Evolutionary conservation across 2,888 invertebrate species (phyloP).

Genomic region (Caenorhabditis imperialis): DNA sequence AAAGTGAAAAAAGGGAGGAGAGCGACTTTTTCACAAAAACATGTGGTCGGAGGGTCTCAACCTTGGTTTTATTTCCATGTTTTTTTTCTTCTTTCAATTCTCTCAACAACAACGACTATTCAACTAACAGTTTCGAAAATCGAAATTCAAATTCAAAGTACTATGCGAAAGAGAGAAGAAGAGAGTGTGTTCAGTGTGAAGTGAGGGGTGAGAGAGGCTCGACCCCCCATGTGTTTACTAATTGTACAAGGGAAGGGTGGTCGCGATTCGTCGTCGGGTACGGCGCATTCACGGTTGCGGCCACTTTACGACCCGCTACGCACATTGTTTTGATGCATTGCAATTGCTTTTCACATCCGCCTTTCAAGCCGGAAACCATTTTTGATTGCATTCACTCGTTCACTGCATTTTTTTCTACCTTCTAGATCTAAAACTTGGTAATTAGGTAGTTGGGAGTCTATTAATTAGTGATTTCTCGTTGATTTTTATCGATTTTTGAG

Average conservation of each 20-base stretch:
- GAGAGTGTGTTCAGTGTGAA: conserved; percentile 22
- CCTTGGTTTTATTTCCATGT: conserved; percentile 15
- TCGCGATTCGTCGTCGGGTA: conserved; percentile 18
- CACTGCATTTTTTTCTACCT: too few species aligned
- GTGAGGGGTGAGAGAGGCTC: conserved; percentile 20
- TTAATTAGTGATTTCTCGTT: too few species aligned
- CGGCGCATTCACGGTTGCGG: conserved; percentile 29
- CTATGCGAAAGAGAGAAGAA: conserved; percentile 2
- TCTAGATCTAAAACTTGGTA: too few species aligned
- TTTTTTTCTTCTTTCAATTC: conserved; percentile 5
- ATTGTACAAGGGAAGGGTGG: conserved; percentile 44
- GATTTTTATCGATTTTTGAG: too few species aligned
- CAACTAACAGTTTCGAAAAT: not conserved
- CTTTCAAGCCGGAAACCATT: not conserved
- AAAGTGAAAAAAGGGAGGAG: conserved; percentile 19
- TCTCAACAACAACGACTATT: not conserved
- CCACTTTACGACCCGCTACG: conserved; percentile 30
- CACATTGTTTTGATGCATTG: conserved; percentile 9
- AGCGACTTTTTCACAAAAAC: conserved; percentile 29
- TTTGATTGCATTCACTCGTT: too few species aligned
- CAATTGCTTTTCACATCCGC: too few species aligned
- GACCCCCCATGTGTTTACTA: conserved; percentile 46
- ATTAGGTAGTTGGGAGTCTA: too few species aligned
- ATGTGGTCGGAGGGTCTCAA: conserved; percentile 33
- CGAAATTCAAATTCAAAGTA: conserved; percentile 19